These are phyloP conservation scores for Liopterus haemorrhoidalis DNA, from an alignment of 2,888 invertebrate genomes.

Conservation along the genomic window DNA sequence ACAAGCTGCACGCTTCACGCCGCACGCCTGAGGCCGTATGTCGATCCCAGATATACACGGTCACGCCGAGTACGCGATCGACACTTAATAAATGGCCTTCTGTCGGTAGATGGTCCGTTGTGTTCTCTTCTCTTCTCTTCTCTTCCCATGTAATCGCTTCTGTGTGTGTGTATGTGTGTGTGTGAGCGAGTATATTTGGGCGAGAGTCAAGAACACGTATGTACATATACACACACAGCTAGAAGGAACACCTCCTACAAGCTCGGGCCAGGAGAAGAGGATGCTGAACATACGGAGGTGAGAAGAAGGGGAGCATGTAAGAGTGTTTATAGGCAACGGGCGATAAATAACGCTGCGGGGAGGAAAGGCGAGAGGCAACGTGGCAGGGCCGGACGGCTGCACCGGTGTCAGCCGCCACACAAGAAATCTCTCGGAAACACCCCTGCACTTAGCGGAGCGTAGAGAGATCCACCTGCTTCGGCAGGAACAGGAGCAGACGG, in stretches of 20 bases:
- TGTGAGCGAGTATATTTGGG: no score
- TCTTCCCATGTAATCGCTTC: no score
- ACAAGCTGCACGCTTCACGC: neutral
- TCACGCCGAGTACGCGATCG: constrained; percentile 12
- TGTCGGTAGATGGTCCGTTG: constrained; percentile 19
- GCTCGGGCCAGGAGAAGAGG: no score
- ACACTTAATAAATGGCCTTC: constrained; percentile 21
- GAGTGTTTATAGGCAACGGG: constrained; percentile 28
- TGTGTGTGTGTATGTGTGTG: no score
- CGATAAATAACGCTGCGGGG: constrained; percentile 28
- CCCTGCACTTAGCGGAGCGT: no score
- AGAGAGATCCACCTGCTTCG: neutral
- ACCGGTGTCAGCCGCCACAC: no score
- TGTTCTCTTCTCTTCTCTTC: no score
- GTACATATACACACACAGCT: no score
- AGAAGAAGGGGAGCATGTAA: constrained; percentile 20
- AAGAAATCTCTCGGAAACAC: no score
- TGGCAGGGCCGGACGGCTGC: constrained; percentile 1
- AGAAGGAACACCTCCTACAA: no score
- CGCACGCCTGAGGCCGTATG: neutral
- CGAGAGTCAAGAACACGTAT: no score
- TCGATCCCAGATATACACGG: neutral
- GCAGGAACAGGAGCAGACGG: constrained; percentile 1
- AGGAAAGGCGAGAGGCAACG: constrained; percentile 13
- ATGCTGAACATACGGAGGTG: no score